These are phyloP conservation scores for Patella depressa DNA, from an alignment of 2,888 invertebrate genomes.

Conservation along the genomic window DNA sequence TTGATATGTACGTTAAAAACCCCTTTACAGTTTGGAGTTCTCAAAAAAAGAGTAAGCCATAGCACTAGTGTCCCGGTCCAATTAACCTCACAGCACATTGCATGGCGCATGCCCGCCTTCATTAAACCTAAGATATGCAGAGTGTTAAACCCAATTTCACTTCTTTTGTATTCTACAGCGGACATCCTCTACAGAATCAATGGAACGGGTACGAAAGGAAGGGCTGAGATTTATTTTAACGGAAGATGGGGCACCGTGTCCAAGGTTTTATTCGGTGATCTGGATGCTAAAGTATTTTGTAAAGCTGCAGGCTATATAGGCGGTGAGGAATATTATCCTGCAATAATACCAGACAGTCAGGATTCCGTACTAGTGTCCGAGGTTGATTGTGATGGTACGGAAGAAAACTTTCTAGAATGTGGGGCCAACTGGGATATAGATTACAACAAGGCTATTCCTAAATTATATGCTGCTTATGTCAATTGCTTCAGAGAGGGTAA, in stretches of 20 bases:
- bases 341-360: slow-evolving; percentile 25
- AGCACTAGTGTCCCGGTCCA: too few species aligned
- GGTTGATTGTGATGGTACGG: slow-evolving; percentile 79
- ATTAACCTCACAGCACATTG: too few species aligned
- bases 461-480: slow-evolving; percentile 48
- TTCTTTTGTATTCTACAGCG: slow-evolving; percentile 37
- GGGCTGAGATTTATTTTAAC: slow-evolving; percentile 54
- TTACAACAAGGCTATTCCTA: slow-evolving; percentile 37
- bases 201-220: slow-evolving; percentile 36
- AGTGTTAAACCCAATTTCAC: not conserved
- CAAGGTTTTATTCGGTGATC: slow-evolving; percentile 41
- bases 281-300: slow-evolving; percentile 56
- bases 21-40: too few species aligned
- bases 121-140: too few species aligned
- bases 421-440: slow-evolving; percentile 46
- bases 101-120: too few species aligned
- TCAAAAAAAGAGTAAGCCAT: too few species aligned
- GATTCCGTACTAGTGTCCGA: slow-evolving; percentile 78
- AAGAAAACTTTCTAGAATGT: slow-evolving; percentile 79
- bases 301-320: slow-evolving; percentile 43
- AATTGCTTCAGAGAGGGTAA: slow-evolving; percentile 53
- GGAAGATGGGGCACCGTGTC: slow-evolving; percentile 51
- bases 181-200: slow-evolving; percentile 49
- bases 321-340: slow-evolving; percentile 34
- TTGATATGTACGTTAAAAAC: too few species aligned